Percentiles rank a stretch among this genome's conserved stretches.
Evolutionary conservation across 1,140 invertebrate genomes (phyloP).

Genomic region (Drosophila mauritiana): DNA sequence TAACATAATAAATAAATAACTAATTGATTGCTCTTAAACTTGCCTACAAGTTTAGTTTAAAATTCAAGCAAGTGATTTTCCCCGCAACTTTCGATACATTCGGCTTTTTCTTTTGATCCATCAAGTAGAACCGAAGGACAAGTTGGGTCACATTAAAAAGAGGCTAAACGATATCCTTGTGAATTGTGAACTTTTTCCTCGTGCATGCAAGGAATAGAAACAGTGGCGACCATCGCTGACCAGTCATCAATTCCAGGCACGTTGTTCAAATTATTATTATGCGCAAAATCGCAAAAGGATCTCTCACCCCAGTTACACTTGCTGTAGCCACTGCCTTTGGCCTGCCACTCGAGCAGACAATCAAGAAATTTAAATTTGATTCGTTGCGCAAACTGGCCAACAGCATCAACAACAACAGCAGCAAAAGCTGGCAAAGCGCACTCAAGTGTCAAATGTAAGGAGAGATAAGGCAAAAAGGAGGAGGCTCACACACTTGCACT

Average conservation of each 20-base stretch:
- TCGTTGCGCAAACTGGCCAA: conserved; percentile 77
- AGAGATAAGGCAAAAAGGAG: conserved; percentile 26
- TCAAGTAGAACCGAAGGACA: too few relatives aligned
- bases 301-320: conserved; percentile 27
- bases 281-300: conserved; percentile 83
- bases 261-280: conserved; percentile 83
- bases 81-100: too few relatives aligned
- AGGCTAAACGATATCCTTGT: not conserved
- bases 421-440: conserved; percentile 48
- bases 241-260: conserved; percentile 78
- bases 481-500: conserved; percentile 44
- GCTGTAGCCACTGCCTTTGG: conserved; percentile 51
- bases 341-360: conserved; percentile 79
- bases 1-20: too few relatives aligned
- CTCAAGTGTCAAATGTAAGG: conserved; percentile 80
- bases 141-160: too few relatives aligned
- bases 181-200: not conserved
- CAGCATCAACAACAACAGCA: conserved; percentile 48
- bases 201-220: conserved; percentile 29
- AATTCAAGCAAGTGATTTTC: too few relatives aligned
- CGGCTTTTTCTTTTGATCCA: too few relatives aligned
- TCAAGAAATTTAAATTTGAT: conserved; percentile 84
- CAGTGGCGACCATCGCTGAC: conserved; percentile 54
- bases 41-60: too few relatives aligned
- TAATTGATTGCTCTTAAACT: too few relatives aligned